Base-by-base conservation (phyloP, 35 echinoderm and acorn worm genomes). In the Eucidaris tribuloides region DNA sequence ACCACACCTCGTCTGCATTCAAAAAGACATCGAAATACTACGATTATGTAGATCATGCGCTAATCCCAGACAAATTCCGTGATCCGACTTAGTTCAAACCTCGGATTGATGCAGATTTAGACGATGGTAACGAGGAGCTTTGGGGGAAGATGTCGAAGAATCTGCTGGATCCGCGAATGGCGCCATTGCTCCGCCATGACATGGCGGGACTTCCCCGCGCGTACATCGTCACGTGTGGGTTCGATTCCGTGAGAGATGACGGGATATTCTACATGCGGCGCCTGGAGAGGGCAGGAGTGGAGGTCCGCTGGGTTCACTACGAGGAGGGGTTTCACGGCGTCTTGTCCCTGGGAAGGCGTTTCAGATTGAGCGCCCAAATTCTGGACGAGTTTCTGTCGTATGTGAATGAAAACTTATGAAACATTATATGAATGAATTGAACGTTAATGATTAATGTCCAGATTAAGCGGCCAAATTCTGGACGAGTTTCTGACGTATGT, bases 161-260 rank as follows among this genome's bases (percentile, higher is more conserved):
- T 27, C 27, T 90, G n/a, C 20, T 78, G 32, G 78, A 91, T 80
- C 93, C 87, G 18, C 61, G 49, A 9, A 52, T 96, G 36, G 70
- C 81, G 11, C 79, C 88, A 20, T 32, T 96, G 38, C 56, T 79
- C 27, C 45, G 87, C 56, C 58, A 86, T 31, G 79, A 90, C 43
- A 64, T 96, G 46, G 48, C 4, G 28, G 88, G 93, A 49, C 79
- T 96, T 35, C 87, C 93, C 42, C 76, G 81, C 48, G 88, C 93
- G 13, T 96, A 87, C 60, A 83, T 96, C 29, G 14, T 86, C 19
- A 95, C 87, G 1, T 79, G 72, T 56, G 82, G 82, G 20, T 95
- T 82, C 81, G 92, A 95, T 40, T 32, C 65, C 18, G 23, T 95
- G 22, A 45, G 92, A 25, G 92, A 95, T 82, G 87, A 95, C 22